A percentile compares a stretch with the other conserved stretches of the same genome.
Evolutionary conservation across 2,888 invertebrate species (phyloP).

Genomic region (Anoplius nigerrimus): DNA sequence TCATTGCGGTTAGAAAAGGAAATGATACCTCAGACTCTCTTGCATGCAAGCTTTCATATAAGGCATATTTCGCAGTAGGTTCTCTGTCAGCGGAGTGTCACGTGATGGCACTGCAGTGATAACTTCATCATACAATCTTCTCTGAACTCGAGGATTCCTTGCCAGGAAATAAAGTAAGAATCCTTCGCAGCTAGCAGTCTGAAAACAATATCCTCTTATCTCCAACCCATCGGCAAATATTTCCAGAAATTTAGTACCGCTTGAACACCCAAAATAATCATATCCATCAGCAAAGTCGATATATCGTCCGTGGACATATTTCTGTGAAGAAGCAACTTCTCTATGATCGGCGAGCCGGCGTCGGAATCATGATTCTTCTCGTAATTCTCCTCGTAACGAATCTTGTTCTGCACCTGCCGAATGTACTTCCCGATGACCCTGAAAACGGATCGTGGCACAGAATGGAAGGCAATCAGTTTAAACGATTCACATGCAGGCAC

Average conservation of each 20-base stretch:
- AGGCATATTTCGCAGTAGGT: constrained; percentile 69
- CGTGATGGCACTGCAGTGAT: constrained; percentile 62
- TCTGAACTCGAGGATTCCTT: constrained; percentile 80
- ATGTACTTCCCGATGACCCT: constrained; percentile 81
- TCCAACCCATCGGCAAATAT: too few species aligned
- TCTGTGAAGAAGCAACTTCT: constrained; percentile 78
- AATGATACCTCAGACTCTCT: constrained; percentile 78
- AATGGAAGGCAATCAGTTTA: constrained; percentile 7
- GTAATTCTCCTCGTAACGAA: constrained; percentile 55
- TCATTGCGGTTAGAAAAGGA: not conserved
- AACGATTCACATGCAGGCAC: constrained; percentile 26
- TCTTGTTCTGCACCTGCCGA: constrained; percentile 70
- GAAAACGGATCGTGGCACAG: too few species aligned
- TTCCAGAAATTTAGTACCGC: constrained; percentile 78
- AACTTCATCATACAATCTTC: constrained; percentile 79
- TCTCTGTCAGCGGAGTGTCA: constrained; percentile 64
- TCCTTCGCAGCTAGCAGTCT: constrained; percentile 80
- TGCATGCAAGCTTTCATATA: constrained; percentile 82
- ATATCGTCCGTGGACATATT: constrained; percentile 79
- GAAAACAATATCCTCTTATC: constrained; percentile 54
- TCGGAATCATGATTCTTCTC: constrained; percentile 30
- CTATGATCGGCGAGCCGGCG: constrained; percentile 75
- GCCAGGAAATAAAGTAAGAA: constrained; percentile 83
- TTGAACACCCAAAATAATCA: constrained; percentile 82
- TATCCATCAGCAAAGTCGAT: constrained; percentile 80